Percentiles rank a stretch among this genome's conserved stretches.
Conservation (phyloP, 1,140 invertebrate genomes). For the roundworm (Caenorhabditis elegans) region DNA sequence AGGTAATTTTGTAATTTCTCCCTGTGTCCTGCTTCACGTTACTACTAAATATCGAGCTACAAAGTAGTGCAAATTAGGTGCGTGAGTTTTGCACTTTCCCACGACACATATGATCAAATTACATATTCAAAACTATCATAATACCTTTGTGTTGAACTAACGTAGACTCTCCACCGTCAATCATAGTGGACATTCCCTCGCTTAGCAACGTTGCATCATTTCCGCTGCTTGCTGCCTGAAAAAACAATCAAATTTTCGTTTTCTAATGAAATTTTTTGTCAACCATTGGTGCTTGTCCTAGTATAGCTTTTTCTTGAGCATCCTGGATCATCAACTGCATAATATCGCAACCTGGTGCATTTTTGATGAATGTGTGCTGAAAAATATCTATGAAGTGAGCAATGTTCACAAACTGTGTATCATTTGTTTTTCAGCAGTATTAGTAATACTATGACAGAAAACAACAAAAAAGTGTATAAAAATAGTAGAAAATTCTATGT, state of each 20-base stretch:
- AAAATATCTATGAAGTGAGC: slow-evolving; percentile 17
- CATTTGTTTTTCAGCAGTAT: too few relatives aligned
- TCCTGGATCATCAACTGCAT: slow-evolving; percentile 61
- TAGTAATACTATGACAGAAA: too few relatives aligned
- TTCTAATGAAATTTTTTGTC: not conserved
- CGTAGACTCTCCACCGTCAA: slow-evolving; percentile 3
- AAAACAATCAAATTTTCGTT: too few relatives aligned
- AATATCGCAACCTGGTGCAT: slow-evolving; percentile 54
- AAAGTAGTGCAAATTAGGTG: too few relatives aligned
- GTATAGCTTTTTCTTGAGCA: slow-evolving; percentile 60
- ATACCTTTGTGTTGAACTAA: not conserved
- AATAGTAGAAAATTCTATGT: too few relatives aligned
- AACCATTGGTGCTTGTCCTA: slow-evolving; percentile 41
- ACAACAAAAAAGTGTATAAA: too few relatives aligned
- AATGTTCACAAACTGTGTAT: not conserved
- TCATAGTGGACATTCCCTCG: slow-evolving; percentile 36
- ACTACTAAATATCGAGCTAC: too few relatives aligned
- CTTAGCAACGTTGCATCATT: slow-evolving; percentile 47
- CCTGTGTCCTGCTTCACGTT: too few relatives aligned
- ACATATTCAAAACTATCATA: too few relatives aligned
- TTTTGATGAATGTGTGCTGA: slow-evolving; percentile 61
- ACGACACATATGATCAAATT: too few relatives aligned
- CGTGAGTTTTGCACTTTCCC: too few relatives aligned
- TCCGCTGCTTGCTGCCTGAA: not conserved
- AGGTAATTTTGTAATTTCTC: too few relatives aligned